Percentiles rank a stretch among this genome's conserved stretches.
Evolutionary conservation across 2,797 vertebrate species (phyloP).

Genomic region (Propithecus perrieri): DNA sequence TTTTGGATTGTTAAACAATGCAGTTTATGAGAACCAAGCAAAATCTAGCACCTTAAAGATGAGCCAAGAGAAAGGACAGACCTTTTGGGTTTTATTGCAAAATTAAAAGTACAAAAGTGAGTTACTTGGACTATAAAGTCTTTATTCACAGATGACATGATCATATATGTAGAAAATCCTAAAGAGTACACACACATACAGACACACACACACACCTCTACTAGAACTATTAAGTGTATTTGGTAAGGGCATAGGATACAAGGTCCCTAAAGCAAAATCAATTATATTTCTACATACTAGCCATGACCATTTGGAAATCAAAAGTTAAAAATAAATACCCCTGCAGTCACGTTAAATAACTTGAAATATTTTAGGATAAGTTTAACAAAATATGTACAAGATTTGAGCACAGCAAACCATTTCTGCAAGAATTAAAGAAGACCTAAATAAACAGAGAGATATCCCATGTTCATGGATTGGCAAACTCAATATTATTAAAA

Average conservation of each 20-base stretch:
- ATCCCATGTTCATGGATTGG: not conserved
- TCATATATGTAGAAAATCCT: not conserved
- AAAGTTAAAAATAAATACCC: conserved; percentile 40
- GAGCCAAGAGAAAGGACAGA: not conserved
- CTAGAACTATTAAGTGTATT: not conserved
- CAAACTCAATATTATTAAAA: not conserved
- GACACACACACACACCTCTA: not conserved
- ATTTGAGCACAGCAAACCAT: not conserved
- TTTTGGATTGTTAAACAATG: not conserved
- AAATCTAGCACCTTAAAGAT: not conserved
- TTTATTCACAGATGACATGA: not conserved
- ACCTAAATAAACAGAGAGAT: not conserved
- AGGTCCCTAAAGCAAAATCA: not conserved
- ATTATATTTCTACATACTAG: not conserved
- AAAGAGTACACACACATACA: not conserved
- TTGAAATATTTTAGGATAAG: conserved; percentile 11
- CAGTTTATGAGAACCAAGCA: not conserved
- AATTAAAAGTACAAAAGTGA: conserved; percentile 24
- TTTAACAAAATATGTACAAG: conserved; percentile 49
- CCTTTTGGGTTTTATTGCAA: not conserved
- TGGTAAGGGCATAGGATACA: not conserved
- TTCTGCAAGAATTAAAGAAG: conserved; percentile 48
- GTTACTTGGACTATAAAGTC: not conserved
- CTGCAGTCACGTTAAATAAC: not conserved
- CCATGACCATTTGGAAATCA: not conserved